Evolutionary conservation across 2,888 invertebrate genomes (phyloP).

Genomic region (Yponomeuta plumbellus): DNA sequence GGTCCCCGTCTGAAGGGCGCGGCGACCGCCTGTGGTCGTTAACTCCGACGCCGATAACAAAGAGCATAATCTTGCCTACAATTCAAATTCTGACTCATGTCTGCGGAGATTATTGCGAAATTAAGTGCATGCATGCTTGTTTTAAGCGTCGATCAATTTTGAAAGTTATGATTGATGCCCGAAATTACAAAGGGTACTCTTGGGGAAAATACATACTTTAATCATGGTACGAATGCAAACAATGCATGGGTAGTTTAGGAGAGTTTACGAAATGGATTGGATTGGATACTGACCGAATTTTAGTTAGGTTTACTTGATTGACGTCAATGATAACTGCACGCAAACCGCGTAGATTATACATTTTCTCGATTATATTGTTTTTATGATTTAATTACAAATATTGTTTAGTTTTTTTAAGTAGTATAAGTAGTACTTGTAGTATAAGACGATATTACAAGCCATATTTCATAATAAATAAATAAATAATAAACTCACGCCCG

Average conservation of each 20-base stretch:
- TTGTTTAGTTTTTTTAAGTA: too few relatives aligned
- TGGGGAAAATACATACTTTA: too few relatives aligned
- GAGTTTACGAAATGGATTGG: background rate
- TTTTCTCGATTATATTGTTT: too few relatives aligned
- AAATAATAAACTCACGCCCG: too few relatives aligned
- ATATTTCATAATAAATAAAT: too few relatives aligned
- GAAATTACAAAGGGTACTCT: background rate
- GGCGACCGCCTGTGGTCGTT: conserved; percentile 67
- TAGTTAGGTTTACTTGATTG: background rate
- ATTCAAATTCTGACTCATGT: conserved; percentile 48
- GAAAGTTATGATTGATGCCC: background rate
- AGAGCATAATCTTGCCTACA: conserved; percentile 54
- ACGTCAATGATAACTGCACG: background rate
- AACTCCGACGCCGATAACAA: conserved; percentile 67
- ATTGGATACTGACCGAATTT: background rate
- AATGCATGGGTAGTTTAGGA: too few relatives aligned
- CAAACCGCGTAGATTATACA: background rate
- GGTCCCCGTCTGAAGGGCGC: conserved; percentile 71
- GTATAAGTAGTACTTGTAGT: too few relatives aligned
- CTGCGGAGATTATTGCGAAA: conserved; percentile 22
- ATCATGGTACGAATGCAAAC: background rate
- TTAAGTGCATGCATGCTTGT: background rate
- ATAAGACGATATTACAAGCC: too few relatives aligned
- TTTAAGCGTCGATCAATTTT: background rate
- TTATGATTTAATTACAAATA: too few relatives aligned